Evolutionary conservation across 2,888 invertebrate genomes (phyloP).

Genomic region (Pandemis corylana): DNA sequence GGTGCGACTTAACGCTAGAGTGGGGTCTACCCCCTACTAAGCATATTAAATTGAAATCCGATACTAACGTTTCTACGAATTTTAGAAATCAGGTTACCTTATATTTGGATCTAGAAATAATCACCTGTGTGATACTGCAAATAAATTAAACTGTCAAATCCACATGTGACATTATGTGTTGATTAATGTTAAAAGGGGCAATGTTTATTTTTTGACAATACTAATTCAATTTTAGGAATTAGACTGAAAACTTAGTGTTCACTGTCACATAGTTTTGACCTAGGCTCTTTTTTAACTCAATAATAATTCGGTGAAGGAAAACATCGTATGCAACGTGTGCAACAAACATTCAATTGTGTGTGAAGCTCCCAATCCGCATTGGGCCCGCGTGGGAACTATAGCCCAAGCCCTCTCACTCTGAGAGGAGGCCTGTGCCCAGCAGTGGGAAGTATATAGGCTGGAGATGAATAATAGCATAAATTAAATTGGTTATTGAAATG

Average conservation of each 20-base stretch:
- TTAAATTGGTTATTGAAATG: background rate
- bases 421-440: too few species aligned
- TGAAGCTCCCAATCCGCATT: too few species aligned
- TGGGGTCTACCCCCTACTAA: background rate
- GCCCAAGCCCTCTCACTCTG: too few species aligned
- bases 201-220: background rate
- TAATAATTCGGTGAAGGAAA: too few species aligned
- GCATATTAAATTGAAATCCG: background rate
- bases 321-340: too few species aligned
- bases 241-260: background rate
- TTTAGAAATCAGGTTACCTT: constrained; percentile 22
- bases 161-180: constrained; percentile 13
- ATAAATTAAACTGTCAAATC: constrained; percentile 33
- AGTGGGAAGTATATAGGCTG: too few species aligned
- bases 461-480: background rate
- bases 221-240: background rate
- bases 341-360: too few species aligned
- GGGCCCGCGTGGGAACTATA: too few species aligned
- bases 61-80: background rate
- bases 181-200: background rate
- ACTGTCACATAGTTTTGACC: background rate
- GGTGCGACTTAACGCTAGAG: background rate
- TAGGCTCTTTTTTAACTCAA: background rate
- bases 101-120: constrained; percentile 25
- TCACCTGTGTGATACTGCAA: background rate